These are phyloP conservation scores for Arvicola amphibius DNA, from an alignment of 2,797 vertebrate genomes.

Conservation along the genomic window DNA sequence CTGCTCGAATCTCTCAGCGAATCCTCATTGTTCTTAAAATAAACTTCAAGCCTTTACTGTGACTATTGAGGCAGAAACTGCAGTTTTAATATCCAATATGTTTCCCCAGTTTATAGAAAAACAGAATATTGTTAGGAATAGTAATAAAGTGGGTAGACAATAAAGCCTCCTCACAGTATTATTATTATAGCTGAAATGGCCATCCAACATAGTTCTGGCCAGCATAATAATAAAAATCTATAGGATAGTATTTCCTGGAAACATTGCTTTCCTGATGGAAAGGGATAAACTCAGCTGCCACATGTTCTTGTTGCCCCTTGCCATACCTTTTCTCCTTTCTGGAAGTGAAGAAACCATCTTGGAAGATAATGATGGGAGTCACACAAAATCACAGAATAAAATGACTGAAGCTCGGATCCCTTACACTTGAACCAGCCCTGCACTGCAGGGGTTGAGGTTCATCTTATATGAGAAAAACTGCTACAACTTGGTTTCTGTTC, in stretches of 20 bases:
- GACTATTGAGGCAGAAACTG: slow-evolving; percentile 20
- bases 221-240: slow-evolving; percentile 33
- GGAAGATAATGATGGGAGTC: background rate
- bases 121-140: slow-evolving; percentile 12
- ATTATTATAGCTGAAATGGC: background rate
- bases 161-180: background rate
- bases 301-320: background rate
- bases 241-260: slow-evolving; percentile 6
- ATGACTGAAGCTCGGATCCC: background rate
- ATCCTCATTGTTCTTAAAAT: slow-evolving; percentile 35
- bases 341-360: background rate
- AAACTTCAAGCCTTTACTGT: slow-evolving; percentile 41
- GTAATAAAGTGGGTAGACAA: slow-evolving; percentile 32
- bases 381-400: slow-evolving; percentile 2
- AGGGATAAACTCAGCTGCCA: background rate
- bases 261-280: slow-evolving; percentile 13
- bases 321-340: background rate
- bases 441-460: background rate
- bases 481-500: slow-evolving; percentile 28
- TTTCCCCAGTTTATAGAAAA: slow-evolving; percentile 42
- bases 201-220: slow-evolving; percentile 19
- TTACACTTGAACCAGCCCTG: background rate
- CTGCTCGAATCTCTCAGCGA: background rate
- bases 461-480: background rate
- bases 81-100: background rate